phyloP scores from a whole-genome alignment of 2,888 invertebrate genomes.

The Ctenicera cuprea region DNA sequence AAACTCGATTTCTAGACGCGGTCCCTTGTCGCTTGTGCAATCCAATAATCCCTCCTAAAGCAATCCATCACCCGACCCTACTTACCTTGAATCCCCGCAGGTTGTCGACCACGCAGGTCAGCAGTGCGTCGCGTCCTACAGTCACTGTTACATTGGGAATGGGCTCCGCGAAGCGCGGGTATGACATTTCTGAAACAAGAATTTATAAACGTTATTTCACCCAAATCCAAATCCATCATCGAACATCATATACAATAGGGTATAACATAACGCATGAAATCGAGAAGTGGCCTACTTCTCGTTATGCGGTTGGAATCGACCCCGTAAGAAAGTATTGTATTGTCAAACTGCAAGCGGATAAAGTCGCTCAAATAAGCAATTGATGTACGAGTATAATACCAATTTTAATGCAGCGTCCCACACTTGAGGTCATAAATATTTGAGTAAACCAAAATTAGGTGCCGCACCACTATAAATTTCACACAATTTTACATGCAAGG shows the following conservation, averaged over 20 bases:
- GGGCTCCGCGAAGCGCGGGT: constrained; percentile 91
- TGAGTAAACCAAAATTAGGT: no score
- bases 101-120: constrained; percentile 93
- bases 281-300: constrained; percentile 29
- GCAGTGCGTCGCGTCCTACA: constrained; percentile 88
- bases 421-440: neutral
- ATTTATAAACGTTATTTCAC: constrained; percentile 51
- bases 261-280: constrained; percentile 39
- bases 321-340: neutral
- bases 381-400: neutral
- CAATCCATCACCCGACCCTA: constrained; percentile 59
- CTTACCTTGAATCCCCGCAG: constrained; percentile 89
- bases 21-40: constrained; percentile 66
- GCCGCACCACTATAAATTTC: no score
- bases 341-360: neutral
- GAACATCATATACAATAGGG: constrained; percentile 38
- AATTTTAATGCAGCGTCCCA: neutral
- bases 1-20: constrained; percentile 67
- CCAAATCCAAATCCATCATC: constrained; percentile 45
- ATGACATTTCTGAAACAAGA: constrained; percentile 68
- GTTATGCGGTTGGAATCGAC: neutral
- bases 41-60: constrained; percentile 69
- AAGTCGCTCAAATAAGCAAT: no score
- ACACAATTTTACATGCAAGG: neutral
- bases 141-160: constrained; percentile 94